Percentiles rank a stretch among this genome's conserved stretches.
phyloP scores from a whole-genome alignment of 2,797 vertebrate species.

The Sebastes alutus region DNA sequence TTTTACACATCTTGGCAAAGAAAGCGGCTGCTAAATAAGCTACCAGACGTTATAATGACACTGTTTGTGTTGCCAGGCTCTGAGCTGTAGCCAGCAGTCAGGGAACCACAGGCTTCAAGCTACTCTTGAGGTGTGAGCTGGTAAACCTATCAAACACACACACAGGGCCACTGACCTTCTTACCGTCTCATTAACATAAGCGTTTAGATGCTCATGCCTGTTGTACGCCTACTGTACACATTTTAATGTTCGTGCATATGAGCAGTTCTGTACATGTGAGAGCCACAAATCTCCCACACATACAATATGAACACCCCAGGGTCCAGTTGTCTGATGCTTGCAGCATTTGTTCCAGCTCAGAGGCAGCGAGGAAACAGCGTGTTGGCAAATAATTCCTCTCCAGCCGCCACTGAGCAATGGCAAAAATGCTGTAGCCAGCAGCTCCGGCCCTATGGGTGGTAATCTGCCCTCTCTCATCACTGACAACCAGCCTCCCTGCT shows the following conservation, averaged over 20 bases:
- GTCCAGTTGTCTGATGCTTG: constrained; percentile 59
- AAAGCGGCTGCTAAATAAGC: constrained; percentile 8
- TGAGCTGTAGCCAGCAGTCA: not conserved
- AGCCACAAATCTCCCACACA: not conserved
- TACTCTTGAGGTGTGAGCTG: not conserved
- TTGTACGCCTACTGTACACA: no score
- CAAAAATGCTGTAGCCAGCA: constrained; percentile 66
- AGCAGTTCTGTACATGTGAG: not conserved
- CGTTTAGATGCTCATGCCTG: not conserved
- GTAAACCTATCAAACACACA: not conserved
- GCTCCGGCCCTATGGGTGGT: constrained; percentile 41
- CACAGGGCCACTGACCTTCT: not conserved
- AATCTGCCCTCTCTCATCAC: constrained; percentile 47
- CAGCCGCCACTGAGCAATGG: constrained; percentile 60
- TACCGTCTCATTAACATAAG: not conserved
- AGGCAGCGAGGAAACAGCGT: constrained; percentile 47
- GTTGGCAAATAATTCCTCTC: constrained; percentile 56
- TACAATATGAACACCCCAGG: constrained; percentile 1
- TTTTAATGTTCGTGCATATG: not conserved
- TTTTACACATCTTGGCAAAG: constrained; percentile 20
- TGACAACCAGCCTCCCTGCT: constrained; percentile 27
- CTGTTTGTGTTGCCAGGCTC: constrained; percentile 22
- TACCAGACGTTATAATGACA: constrained; percentile 1
- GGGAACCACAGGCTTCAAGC: not conserved
- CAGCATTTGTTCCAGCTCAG: constrained; percentile 69